phyloP scores from a whole-genome alignment of 2,797 vertebrate genomes.

The Etheostoma perlongum region DNA sequence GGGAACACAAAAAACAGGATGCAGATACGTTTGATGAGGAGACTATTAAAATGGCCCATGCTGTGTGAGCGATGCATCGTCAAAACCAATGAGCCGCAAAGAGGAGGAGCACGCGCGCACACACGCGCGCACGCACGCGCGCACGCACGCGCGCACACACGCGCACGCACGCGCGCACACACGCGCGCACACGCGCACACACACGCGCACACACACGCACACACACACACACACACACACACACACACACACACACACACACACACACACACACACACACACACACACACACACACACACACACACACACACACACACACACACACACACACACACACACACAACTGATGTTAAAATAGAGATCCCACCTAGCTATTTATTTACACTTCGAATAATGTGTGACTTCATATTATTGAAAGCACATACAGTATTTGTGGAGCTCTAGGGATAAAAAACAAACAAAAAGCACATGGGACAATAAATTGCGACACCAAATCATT shows the following conservation, averaged over 20 bases:
- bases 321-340: background rate
- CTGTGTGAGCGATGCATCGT: constrained; percentile 44
- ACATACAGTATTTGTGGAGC: background rate
- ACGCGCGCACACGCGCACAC: no score
- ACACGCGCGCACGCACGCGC: no score
- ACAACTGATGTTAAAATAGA: constrained; percentile 12
- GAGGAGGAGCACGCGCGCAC: background rate
- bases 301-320: no score
- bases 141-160: no score
- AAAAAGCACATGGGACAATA: background rate
- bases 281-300: no score
- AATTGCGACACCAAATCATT: no score
- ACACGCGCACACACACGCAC: no score
- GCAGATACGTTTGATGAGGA: constrained; percentile 45
- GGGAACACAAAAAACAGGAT: constrained; percentile 10
- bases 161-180: no score
- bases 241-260: no score
- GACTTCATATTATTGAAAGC: background rate
- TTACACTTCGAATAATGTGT: background rate
- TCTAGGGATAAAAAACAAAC: constrained; percentile 1
- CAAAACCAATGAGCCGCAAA: constrained; percentile 38
- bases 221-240: no score
- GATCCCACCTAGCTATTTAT: background rate
- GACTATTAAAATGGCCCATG: constrained; percentile 60
- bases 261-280: no score